Base-by-base conservation (phyloP, 2,113 vertebrate species). In the Dasypus novemcinctus region DNA sequence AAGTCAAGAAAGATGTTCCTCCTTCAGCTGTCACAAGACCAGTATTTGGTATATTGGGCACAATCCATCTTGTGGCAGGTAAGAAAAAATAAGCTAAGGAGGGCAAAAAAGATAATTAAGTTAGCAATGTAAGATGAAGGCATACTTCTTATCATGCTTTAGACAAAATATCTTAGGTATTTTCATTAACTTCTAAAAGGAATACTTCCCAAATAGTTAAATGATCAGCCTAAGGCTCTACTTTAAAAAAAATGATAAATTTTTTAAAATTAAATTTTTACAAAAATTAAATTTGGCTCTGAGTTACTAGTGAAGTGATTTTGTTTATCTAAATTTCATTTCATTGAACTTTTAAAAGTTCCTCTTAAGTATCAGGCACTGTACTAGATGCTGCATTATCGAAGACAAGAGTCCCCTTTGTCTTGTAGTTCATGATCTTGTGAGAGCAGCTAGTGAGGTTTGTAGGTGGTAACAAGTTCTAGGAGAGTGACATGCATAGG, bases 41-140 rank as follows among this genome's bases (percentile, higher is more conserved):
- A 69, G 99, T 99, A 98, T 99, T 98, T 98, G 99, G 99, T 87
- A 97, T 99, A 97, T 98, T 99, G 99, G 99, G 99, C 97, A 99
- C 99, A 61, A 98, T 99, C 59, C 99, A 99, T 21, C 94, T 99
- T 97, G 99, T 99, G 87, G 99, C 99, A 98, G 99, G 99, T 99
- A 98, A 98, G 98, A 88, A 81, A 74, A 95, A 38, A 33, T 91
- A n/a, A 92, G 38, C 27, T 78, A n/a, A 75, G 63, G 8, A 76
- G 31, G 41, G 4, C 33, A 57, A 71, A 81, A 61, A 68, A 8
- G 21, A 20, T 85, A 14, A 86, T 57, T 76, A 71, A 69, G 27
- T 80, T 2, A 27, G 17, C 74, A 27, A 15, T 72, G 14, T 80
- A 59, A 84, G 41, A 52, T 78, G 41, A 88, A 20, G 20, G 2